phyloP scores from a whole-genome alignment of 2,888 invertebrate genomes.

The Exephanes ischioxanthus region DNA sequence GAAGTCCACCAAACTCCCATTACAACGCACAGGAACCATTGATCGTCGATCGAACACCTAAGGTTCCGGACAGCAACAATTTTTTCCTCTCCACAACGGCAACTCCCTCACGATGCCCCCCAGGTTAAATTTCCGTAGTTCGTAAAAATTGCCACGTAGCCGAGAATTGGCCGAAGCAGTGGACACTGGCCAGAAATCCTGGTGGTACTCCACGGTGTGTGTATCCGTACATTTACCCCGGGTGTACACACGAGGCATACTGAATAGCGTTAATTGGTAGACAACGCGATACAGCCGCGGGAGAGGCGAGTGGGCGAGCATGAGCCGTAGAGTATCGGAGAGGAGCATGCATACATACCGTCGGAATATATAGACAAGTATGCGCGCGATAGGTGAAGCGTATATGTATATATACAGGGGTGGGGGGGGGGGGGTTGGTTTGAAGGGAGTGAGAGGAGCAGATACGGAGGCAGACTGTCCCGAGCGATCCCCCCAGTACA shows the following conservation, averaged over 20 bases:
- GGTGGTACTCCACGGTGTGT: conserved; percentile 49
- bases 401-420: conserved; percentile 36
- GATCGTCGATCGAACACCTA: background rate
- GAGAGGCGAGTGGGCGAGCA: conserved; percentile 68
- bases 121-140: background rate
- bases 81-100: background rate
- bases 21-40: too few species aligned
- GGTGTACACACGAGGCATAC: conserved; percentile 68
- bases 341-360: conserved; percentile 65
- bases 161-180: background rate
- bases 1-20: too few species aligned
- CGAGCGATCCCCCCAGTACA: conserved; percentile 74
- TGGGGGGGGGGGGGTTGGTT: background rate
- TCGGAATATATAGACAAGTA: conserved; percentile 56
- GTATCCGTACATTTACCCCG: conserved; percentile 59
- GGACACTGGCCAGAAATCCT: background rate
- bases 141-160: background rate
- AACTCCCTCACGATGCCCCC: too few species aligned
- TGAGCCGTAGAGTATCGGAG: conserved; percentile 71
- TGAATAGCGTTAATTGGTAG: conserved; percentile 83
- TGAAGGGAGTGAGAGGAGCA: conserved; percentile 34
- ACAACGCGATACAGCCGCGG: conserved; percentile 77
- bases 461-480: conserved; percentile 62
- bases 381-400: conserved; percentile 36
- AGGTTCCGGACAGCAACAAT: background rate